Base-by-base conservation (phyloP, 2,888 invertebrate genomes). In the Rhingia rostrata region DNA sequence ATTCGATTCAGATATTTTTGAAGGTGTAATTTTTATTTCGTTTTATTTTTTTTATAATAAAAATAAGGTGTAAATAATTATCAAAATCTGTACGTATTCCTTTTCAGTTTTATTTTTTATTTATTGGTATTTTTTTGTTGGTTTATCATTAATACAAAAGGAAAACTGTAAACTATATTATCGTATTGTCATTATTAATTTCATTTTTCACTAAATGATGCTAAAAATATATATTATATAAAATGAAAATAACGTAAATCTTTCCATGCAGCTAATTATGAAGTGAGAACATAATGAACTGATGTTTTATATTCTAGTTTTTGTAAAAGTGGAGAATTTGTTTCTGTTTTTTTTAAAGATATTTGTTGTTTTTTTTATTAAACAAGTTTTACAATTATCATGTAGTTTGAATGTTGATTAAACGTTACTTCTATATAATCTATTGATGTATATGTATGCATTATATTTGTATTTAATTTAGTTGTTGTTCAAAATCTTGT, bases 371-470 rank as follows among this genome's bases (percentile, higher is more conserved):
- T 56, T 47, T 32, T 32, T 47, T 49, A 41, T 12, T 47, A 67
- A 47, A 39, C 39, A 41, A 12, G n/a, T 37, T 64, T 51, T 58
- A 69, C 60, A 67, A 67, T 67, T 22, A 39, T 61, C 39, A 45
- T 49, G 2, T 51, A 32, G 60, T 43, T 61, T 49, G 41, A 61
- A 45, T 86, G 77, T 80, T 82, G 82, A 61, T 74, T 86, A 77
- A 85, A 75, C 75, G 69, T 82, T 83, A 58, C 73, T 83, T 79
- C 83, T 81, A 72, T 75, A 72, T 85, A 63, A 80, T 83, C 56
- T 86, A 61, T 74, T 70, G 60, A 61, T 74, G 35, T 70, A 70
- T 75, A 43, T 75, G 53, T 73, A 56, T 51, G 67, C 45, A 49
- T 60, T 84, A 74, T 53, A 30, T 56, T 56, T 67, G 43, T 80